Evolutionary conservation across 2,888 invertebrate genomes (phyloP).

Genomic region (Sarcophaga caerulescens): DNA sequence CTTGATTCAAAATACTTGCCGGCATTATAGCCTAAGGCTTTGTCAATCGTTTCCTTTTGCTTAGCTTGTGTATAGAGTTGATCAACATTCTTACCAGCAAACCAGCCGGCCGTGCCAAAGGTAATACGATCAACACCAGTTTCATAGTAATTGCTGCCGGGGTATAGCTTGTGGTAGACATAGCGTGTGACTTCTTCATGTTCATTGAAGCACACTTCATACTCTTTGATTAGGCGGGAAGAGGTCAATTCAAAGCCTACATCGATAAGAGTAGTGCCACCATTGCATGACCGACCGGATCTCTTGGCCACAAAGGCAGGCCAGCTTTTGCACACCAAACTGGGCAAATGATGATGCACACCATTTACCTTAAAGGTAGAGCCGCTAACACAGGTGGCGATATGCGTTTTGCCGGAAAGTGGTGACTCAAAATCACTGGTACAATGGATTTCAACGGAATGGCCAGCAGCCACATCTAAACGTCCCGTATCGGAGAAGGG

Average conservation of each 20-base stretch:
- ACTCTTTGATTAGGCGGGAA: conserved; percentile 77
- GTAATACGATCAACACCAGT: conserved; percentile 78
- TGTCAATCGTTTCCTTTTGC: conserved; percentile 78
- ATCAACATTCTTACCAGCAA: conserved; percentile 77
- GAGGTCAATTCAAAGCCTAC: conserved; percentile 79
- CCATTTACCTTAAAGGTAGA: conserved; percentile 75
- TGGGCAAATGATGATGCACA: conserved; percentile 51
- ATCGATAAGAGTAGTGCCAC: conserved; percentile 75
- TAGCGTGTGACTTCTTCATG: conserved; percentile 79
- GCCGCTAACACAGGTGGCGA: conserved; percentile 76
- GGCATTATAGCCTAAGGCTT: conserved; percentile 76
- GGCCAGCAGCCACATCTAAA: not conserved
- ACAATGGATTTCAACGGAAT: conserved; percentile 7
- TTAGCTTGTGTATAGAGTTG: conserved; percentile 77
- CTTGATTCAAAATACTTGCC: conserved; percentile 72
- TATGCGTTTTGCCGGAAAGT: conserved; percentile 35
- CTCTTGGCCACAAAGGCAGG: conserved; percentile 76
- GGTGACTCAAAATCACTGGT: conserved; percentile 7
- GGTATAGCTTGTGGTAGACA: conserved; percentile 77
- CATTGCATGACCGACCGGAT: conserved; percentile 75
- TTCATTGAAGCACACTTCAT: conserved; percentile 81
- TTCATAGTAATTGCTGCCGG: conserved; percentile 81
- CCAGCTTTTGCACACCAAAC: conserved; percentile 77
- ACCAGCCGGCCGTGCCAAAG: conserved; percentile 78
- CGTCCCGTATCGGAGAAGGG: not conserved